Evolutionary conservation across 1,140 invertebrate genomes (phyloP).

Genomic region (Pseudomyrmex concolor): DNA sequence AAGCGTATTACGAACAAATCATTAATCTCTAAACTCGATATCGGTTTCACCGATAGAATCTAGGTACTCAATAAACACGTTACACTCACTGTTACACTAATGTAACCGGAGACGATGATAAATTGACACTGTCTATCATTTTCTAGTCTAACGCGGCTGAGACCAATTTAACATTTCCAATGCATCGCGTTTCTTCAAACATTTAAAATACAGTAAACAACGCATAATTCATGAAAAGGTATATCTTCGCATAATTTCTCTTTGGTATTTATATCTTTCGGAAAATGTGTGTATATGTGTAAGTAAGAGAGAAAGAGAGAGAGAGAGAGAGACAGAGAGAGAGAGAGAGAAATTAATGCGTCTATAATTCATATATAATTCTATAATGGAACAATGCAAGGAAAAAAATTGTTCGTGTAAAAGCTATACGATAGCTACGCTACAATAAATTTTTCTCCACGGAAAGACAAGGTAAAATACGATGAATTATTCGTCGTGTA

Average conservation of each 20-base stretch:
- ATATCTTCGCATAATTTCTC: constrained; percentile 5
- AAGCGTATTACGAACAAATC: constrained; percentile 47
- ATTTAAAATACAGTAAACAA: not conserved
- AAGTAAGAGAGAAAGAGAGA: too few relatives aligned
- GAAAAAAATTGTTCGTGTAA: constrained; percentile 2
- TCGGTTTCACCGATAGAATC: constrained; percentile 43
- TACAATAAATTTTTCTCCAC: not conserved
- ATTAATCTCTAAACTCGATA: constrained; percentile 61
- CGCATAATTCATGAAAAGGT: not conserved
- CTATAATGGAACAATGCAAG: constrained; percentile 1
- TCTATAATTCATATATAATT: constrained; percentile 17
- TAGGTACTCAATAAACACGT: constrained; percentile 53
- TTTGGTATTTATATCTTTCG: not conserved
- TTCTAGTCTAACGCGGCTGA: not conserved
- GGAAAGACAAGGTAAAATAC: not conserved
- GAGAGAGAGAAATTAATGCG: not conserved
- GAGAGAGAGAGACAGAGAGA: too few relatives aligned
- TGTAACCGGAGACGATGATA: constrained; percentile 62
- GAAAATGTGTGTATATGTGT: not conserved
- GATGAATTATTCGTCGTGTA: constrained; percentile 9
- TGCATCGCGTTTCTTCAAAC: not conserved
- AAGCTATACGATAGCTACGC: not conserved
- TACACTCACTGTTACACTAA: constrained; percentile 43
- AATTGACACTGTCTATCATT: constrained; percentile 50
- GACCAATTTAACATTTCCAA: constrained; percentile 38